Evolutionary conservation across 2,888 invertebrate genomes (phyloP).

Genomic region (Nephrotoma guestfalica): DNA sequence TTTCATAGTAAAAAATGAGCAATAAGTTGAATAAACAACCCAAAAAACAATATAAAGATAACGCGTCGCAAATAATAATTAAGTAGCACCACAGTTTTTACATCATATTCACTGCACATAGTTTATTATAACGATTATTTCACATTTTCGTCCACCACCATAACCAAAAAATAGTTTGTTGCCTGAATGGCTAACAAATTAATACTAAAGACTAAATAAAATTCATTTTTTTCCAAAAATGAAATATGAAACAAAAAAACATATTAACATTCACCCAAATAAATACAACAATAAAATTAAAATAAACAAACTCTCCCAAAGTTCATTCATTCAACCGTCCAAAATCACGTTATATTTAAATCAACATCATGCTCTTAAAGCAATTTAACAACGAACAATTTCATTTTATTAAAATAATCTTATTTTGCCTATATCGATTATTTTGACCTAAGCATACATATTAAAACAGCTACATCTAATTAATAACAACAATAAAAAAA

Average conservation of each 20-base stretch:
- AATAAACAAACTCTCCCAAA: neutral
- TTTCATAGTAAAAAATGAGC: neutral
- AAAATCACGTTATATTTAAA: neutral
- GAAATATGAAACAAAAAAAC: neutral
- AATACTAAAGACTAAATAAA: neutral
- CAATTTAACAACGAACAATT: neutral
- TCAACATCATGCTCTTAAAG: neutral
- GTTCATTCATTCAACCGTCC: neutral
- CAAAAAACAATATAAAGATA: neutral
- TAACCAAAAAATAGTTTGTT: neutral
- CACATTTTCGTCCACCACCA: neutral
- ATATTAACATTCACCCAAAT: neutral
- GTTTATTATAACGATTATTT: neutral
- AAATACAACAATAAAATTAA: neutral
- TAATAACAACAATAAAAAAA: neutral
- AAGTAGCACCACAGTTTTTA: neutral
- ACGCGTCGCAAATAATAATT: neutral
- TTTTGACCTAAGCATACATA: neutral
- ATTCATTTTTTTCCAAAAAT: neutral
- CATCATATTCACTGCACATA: neutral
- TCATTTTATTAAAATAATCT: neutral
- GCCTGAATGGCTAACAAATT: neutral
- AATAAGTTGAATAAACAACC: neutral
- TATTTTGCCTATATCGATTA: neutral
- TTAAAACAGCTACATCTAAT: neutral